Conservation (phyloP, 2,888 invertebrate genomes). For the Tetragonula carbonaria region DNA sequence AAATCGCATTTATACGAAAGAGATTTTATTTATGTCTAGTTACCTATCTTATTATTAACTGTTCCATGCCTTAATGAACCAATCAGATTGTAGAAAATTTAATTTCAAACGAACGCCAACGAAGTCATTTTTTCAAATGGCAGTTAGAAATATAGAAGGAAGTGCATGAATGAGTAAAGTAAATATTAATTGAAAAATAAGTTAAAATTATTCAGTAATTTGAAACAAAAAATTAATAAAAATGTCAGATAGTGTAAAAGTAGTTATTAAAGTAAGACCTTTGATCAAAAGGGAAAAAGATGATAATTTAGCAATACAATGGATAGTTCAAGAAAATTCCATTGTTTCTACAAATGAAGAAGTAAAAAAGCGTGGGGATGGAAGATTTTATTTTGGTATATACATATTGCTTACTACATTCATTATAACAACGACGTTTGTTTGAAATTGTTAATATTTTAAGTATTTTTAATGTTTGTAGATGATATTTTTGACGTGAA, state of each 20-base stretch:
- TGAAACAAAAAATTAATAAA: constrained; percentile 24
- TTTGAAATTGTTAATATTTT: neutral
- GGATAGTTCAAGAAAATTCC: constrained; percentile 87
- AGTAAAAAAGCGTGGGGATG: constrained; percentile 79
- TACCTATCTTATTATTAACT: neutral
- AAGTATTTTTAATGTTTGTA: constrained; percentile 79
- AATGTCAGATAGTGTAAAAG: constrained; percentile 90
- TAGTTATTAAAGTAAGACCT: constrained; percentile 90
- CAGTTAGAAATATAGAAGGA: constrained; percentile 4
- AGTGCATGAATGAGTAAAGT: neutral
- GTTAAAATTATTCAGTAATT: neutral
- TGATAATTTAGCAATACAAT: constrained; percentile 86
- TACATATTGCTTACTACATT: neutral
- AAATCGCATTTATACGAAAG: neutral
- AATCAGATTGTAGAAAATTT: constrained; percentile 33
- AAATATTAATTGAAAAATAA: neutral
- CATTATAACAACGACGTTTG: neutral
- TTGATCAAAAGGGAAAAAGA: constrained; percentile 88
- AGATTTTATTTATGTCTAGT: neutral
- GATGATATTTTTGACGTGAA: constrained; percentile 90
- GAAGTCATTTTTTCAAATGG: constrained; percentile 22
- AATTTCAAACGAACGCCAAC: constrained; percentile 41
- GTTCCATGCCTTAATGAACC: constrained; percentile 13
- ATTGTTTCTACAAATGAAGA: constrained; percentile 86
- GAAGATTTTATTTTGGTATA: constrained; percentile 79